Evolutionary conservation across 2,797 vertebrate species (phyloP).

Genomic region (Pempheris klunzingeri): DNA sequence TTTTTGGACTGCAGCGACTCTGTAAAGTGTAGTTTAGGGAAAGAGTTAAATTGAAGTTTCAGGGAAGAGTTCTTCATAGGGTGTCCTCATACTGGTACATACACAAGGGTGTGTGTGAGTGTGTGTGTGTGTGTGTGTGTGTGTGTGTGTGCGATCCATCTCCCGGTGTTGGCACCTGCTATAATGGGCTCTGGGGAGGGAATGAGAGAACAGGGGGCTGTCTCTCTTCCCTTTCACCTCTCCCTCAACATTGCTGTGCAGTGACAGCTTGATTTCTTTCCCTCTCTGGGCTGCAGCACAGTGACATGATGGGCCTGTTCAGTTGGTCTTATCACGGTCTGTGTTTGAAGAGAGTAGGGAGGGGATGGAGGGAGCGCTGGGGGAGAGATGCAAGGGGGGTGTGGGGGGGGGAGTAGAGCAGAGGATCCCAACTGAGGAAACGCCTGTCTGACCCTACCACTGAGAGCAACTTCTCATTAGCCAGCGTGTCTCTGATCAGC

Average conservation of each 20-base stretch:
- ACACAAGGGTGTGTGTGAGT: constrained; percentile 3
- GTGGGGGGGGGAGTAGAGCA: constrained; percentile 79
- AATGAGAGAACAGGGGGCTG: constrained; percentile 74
- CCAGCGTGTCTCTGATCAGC: constrained; percentile 83
- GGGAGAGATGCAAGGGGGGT: constrained; percentile 70
- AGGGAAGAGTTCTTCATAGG: not conserved
- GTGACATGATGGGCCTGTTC: constrained; percentile 94
- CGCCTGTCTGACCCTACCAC: constrained; percentile 84
- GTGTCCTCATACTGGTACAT: constrained; percentile 18
- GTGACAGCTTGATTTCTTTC: constrained; percentile 93
- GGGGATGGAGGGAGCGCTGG: constrained; percentile 70
- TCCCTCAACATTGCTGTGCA: constrained; percentile 78
- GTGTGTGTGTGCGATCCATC: constrained; percentile 86
- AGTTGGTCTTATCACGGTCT: constrained; percentile 93
- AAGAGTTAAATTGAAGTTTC: not conserved
- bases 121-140: constrained; percentile 79
- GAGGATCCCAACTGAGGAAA: constrained; percentile 86
- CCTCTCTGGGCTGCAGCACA: constrained; percentile 86
- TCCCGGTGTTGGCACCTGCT: constrained; percentile 90
- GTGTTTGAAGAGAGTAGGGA: constrained; percentile 85
- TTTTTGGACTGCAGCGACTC: not conserved
- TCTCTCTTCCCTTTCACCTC: constrained; percentile 37
- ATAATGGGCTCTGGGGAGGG: constrained; percentile 91
- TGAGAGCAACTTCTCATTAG: constrained; percentile 94
- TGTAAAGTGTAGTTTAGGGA: not conserved